Base-by-base conservation (phyloP, 2,113 vertebrate species). In the Okapia johnstoni region DNA sequence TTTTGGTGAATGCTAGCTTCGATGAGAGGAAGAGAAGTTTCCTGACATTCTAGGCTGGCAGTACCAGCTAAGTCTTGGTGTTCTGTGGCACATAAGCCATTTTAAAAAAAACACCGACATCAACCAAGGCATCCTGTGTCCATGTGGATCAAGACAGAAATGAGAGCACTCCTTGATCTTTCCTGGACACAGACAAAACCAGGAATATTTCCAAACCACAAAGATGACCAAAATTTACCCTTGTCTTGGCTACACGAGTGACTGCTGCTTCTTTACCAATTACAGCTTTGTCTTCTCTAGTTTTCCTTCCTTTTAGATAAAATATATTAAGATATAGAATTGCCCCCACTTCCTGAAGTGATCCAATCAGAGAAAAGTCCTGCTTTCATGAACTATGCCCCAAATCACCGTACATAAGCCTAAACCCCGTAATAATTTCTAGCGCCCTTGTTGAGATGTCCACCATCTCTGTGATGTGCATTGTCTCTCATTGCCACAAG, bases 401-500 rank as follows among this genome's bases (percentile, higher is more conserved):
- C 9, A 87, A 85, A 36, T 84, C 63, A 63, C 8, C 15, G 13
- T 88, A 52, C 3, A 21, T 12, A 81, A 61, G 26, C 17, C 14
- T 30, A 70, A 43, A 48, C 13, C 14, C 23, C 77, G 14, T 87
- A 54, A 79, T 55, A 6, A 61, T 61, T 61, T 61, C 77, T 36
- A 81, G 60, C 2, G 43, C 6, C 52, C 15, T 89, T 77, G 7
- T 36, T 6, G 4, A 73, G 70, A 50, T 77, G 36, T 3, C 25
- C 6, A 26, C 61, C 48, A 50, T 40, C 19, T n/a, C 50, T 3
- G 19, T n/a, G 13, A 7, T 70, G 40, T 2, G 7, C 0, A 0
- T 60, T 76, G 54, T 88, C 36, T 23, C 43, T 93, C 57, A 79
- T 0, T 36, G 46, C 21, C 87, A 23, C 15, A 23, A 66, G 80